Percentiles rank a stretch among this genome's conserved stretches.
Evolutionary conservation across 2,888 invertebrate genomes (phyloP).

Genomic region (Aspidiotus rigidus): DNA sequence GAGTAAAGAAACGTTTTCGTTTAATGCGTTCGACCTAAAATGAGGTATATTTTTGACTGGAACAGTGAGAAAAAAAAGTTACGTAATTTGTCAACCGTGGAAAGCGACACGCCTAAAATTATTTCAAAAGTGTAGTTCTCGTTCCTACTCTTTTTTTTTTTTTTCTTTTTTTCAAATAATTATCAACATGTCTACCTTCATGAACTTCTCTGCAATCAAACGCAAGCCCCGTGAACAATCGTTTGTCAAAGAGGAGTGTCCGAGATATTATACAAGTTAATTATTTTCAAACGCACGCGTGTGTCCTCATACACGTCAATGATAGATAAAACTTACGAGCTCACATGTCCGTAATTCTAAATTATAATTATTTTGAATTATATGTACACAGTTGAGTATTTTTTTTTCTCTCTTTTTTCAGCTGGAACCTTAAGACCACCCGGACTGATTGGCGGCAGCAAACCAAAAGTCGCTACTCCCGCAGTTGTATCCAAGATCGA

Average conservation of each 20-base stretch:
- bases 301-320: too few relatives aligned
- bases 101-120: slow-evolving; percentile 2
- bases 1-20: too few relatives aligned
- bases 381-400: neutral
- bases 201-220: neutral
- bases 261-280: neutral
- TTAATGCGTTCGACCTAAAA: too few relatives aligned
- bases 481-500: slow-evolving; percentile 95
- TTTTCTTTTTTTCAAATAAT: neutral
- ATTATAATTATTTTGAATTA: too few relatives aligned
- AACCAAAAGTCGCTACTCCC: slow-evolving; percentile 95
- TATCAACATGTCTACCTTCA: slow-evolving; percentile 1
- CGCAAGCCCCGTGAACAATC: neutral
- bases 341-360: too few relatives aligned
- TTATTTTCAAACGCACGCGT: too few relatives aligned
- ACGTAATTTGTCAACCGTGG: neutral
- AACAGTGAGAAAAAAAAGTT: too few relatives aligned
- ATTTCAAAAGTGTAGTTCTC: neutral
- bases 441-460: slow-evolving; percentile 87
- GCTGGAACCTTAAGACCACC: slow-evolving; percentile 79
- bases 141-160: neutral
- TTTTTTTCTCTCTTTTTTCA: slow-evolving; percentile 42
- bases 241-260: slow-evolving; percentile 2
- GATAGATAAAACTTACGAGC: too few relatives aligned
- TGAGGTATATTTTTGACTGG: too few relatives aligned